Evolutionary conservation across 1,140 invertebrate species (phyloP), one percentile per base, ranked within the genome.

Genomic region (Pseudomyrmex flavicornis): DNA sequence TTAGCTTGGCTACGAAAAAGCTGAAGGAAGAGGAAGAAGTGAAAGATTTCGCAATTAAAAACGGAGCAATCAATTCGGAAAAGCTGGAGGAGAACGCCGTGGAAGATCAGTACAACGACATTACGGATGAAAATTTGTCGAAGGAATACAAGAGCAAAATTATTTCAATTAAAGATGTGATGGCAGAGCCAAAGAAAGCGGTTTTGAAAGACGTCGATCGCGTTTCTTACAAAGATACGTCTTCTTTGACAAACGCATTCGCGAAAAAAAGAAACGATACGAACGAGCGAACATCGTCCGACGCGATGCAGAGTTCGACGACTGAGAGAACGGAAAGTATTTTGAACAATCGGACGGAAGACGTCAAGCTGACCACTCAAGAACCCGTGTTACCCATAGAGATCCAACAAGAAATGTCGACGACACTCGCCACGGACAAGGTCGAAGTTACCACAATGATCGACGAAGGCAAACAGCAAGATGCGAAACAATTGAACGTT

Each of bases 61-160:
- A 66, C 15, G 13, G n/a, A 13, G 44, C 56, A 2, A 59, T 10
- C n/a, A 75, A 70, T n/a, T 88, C 73, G 5, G 87, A 90, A 48
- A 91, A 92, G 75, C 77, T 86, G 12, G 90, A 92, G 77, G 91
- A 92, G 68, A 92, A 92, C 46, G 83, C 86, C 9, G 73, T 91
- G 3, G 93, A 94, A 85, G 93, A 94, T 84, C 91, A 92, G 9
- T 93, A 94, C 58, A 94, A 94, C 58, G 93, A 94, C 74, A 94
- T 94, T 76, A 79, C 82, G 0, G 92, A 94, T 68, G 93, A 94
- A 56, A 76, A 50, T 3, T 82, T 90, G 61, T 79, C 77, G 4
- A 92, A 91, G 26, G 80, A 83, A 50, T 91, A 85, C 48, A 75
- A 17, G 87, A 87, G 44, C 10, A 63, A 85, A 58, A n/a, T 85